These are phyloP conservation scores for Merluccius polli DNA, from an alignment of 2,797 vertebrate genomes.

Conservation along the genomic window DNA sequence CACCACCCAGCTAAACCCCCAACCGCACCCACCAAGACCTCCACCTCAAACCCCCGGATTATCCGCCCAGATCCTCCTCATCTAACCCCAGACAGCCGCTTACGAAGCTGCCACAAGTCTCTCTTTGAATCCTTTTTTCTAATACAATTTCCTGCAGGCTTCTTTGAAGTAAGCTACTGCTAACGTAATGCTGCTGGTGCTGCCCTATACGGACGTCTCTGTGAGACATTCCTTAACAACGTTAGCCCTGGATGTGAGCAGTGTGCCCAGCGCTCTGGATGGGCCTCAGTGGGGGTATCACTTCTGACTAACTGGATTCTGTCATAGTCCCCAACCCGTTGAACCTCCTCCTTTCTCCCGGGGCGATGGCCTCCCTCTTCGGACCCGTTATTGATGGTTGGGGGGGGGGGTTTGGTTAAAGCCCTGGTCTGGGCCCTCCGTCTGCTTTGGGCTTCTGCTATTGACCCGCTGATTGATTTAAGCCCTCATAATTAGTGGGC, in stretches of 20 bases:
- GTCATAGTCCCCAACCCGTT: conserved; percentile 62
- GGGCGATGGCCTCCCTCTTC: conserved; percentile 47
- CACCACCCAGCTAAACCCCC: background rate
- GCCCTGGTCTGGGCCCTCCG: conserved; percentile 47
- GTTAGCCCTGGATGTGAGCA: background rate
- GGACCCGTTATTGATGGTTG: conserved; percentile 70
- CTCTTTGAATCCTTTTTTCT: background rate
- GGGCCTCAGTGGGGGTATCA: conserved; percentile 31
- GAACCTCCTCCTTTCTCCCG: conserved; percentile 58
- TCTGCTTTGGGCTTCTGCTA: conserved; percentile 68
- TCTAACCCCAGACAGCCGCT: conserved; percentile 4
- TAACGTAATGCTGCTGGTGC: background rate
- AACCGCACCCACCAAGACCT: background rate
- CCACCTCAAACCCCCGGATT: background rate
- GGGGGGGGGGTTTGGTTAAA: conserved; percentile 41
- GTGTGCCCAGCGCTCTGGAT: conserved; percentile 34
- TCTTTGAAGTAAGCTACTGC: background rate
- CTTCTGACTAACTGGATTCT: conserved; percentile 66
- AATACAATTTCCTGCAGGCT: background rate
- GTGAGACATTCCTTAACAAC: background rate
- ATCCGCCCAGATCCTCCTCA: conserved; percentile 26
- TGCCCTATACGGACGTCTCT: background rate
- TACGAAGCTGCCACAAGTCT: background rate
- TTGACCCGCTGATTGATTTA: conserved; percentile 81
- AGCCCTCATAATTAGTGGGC: conserved; percentile 76